Evolutionary conservation across 2,797 vertebrate species (phyloP).

Genomic region (Melanotaenia boesemani): DNA sequence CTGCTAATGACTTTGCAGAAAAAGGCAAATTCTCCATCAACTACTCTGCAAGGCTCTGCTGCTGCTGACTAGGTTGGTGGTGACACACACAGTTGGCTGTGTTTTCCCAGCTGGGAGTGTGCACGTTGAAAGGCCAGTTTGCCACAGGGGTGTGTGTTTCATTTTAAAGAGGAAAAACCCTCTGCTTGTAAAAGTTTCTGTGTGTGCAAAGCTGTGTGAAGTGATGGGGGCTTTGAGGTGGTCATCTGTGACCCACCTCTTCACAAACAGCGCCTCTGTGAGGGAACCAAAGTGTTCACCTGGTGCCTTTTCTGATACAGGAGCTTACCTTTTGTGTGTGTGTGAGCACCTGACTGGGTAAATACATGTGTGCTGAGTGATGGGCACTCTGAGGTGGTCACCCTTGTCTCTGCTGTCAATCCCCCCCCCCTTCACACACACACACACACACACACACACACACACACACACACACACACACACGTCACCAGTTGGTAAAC

Average conservation of each 20-base stretch:
- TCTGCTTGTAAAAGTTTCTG: slow-evolving; percentile 54
- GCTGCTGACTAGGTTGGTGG: slow-evolving; percentile 26
- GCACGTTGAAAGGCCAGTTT: slow-evolving; percentile 66
- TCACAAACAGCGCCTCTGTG: slow-evolving; percentile 54
- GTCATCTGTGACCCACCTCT: slow-evolving; percentile 58
- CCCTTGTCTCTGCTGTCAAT: slow-evolving; percentile 43
- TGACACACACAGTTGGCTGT: slow-evolving; percentile 49
- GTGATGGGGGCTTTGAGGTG: slow-evolving; percentile 61
- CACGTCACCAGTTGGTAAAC: slow-evolving; percentile 65
- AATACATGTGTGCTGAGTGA: slow-evolving; percentile 46
- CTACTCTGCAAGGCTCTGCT: slow-evolving; percentile 23
- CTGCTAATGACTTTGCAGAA: background rate
- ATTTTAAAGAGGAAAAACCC: slow-evolving; percentile 63
- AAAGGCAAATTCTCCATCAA: background rate
- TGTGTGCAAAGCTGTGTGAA: slow-evolving; percentile 37
- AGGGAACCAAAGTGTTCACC: slow-evolving; percentile 50
- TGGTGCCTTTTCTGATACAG: slow-evolving; percentile 31
- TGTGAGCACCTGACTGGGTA: slow-evolving; percentile 14
- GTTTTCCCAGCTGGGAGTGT: slow-evolving; percentile 79
- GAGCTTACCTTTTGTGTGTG: slow-evolving; percentile 24
- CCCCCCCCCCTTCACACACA: slow-evolving; percentile 3
- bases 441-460: no score
- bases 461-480: background rate
- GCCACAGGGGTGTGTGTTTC: slow-evolving; percentile 59
- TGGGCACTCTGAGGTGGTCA: slow-evolving; percentile 51